Evolutionary conservation across 2,888 invertebrate species (phyloP), one percentile per base, ranked within the genome.

Genomic region (Dicycla oo): DNA sequence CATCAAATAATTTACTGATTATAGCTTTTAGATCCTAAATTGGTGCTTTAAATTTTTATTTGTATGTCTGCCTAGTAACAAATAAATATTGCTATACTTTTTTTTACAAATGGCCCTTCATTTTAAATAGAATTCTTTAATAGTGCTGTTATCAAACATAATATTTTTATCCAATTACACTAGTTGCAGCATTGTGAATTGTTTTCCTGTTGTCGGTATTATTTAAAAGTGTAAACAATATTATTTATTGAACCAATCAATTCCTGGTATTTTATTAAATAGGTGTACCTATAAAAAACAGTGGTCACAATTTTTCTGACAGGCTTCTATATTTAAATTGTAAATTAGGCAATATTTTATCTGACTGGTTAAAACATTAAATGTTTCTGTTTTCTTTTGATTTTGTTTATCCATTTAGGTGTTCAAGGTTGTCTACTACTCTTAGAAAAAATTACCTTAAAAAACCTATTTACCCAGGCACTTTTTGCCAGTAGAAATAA

Each of bases 151-250:
- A 78, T 65, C 78, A 62, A 56, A 61, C 18, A 18, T 56, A 67
- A 45, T 56, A 66, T 56, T 75, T 80, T 81, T 45, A 65, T 76
- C 76, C 57, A 76, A 81, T 75, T 63, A 81, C n/a, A 66, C 49
- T 81, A 81, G 69, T 80, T 77, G 23, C 13, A 18, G 53, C 15
- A 30, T 8, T 66, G 34, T 70, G 53, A 11, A 30, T 8, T 66
- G 34, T 70, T 78, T 57, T 81, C 65, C 76, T 76, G 54, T 66
- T 54, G 30, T n/a, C n/a, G n/a, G n/a, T 45, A 23, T n/a, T 58
- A 54, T 68, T 61, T 43, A 34, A 45, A 47, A 49, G 11, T 69
- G 56, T 13, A 11, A 63, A 56, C 23, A 56, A 54, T n/a, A n/a
- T n/a, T 62, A 63, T 78, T 54, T 56, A 38, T 10, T 63, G 45